Evolutionary conservation across 1,140 invertebrate genomes (phyloP), one percentile per base, ranked within the genome.

Genomic region (Anastrepha ludens): DNA sequence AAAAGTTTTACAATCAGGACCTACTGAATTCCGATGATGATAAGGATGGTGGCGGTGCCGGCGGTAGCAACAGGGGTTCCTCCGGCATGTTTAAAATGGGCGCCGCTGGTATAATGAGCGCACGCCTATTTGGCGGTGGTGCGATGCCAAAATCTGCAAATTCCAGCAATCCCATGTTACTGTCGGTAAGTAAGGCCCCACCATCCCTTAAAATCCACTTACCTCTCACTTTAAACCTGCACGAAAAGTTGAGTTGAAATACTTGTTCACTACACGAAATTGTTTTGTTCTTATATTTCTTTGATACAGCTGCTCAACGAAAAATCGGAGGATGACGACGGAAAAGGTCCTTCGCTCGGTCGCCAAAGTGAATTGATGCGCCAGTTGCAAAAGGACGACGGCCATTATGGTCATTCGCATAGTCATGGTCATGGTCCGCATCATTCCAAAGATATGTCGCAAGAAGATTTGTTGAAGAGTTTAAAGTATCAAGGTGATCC

Each of bases 21-120:
- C 93, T 98, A 91, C 93, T 98, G 65, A 97, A 97, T 92, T 96
- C 97, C 90, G 96, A 96, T 87, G 97, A 98, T 89, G 97, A 98
- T 87, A 96, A 97, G 88, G 96, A 97, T 81, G 87, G 90, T 9
- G 88, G 87, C 58, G 89, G 88, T 15, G 62, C 89, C 5, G 65
- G 87, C 47, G 64, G 64, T 85, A 94, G 87, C 64, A 94, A 59
- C 44, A 44, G 86, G 44, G n/a, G 86, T 15, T 86, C 87, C 11
- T 87, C 87, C 88, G 88, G 90, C n/a, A 89, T 89, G 87, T 91
- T 91, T 17, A 91, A 91, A 87, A 89, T 91, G 89, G 89, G 85
- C 62, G 85, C 50, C 50, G 60, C 60, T 59, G 85, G 85, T 60
- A 15, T 62, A 60, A 67, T 39, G 44, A 58, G 41, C 44, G 44